Percentiles rank a stretch among this genome's conserved stretches.
phyloP scores from a whole-genome alignment of 2,888 invertebrate genomes.

The Odontocerum albicorne region DNA sequence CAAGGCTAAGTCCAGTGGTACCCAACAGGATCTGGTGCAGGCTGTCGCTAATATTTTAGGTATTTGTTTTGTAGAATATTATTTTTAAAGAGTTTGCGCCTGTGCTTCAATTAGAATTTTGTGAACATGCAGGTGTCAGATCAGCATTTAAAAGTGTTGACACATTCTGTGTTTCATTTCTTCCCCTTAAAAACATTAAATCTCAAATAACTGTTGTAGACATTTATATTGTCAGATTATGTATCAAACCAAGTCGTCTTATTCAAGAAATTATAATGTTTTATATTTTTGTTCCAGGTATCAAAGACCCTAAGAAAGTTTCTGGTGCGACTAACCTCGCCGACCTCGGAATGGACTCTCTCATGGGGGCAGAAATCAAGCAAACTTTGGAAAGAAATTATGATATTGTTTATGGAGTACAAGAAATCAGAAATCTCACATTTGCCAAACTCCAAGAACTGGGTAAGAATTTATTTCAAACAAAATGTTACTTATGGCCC shows the following conservation, averaged over 20 bases:
- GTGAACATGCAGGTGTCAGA: too few relatives aligned
- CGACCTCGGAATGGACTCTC: conserved; percentile 96
- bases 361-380: conserved; percentile 99
- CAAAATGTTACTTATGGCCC: too few relatives aligned
- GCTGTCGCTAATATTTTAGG: conserved; percentile 88
- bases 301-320: conserved; percentile 83
- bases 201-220: too few relatives aligned
- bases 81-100: too few relatives aligned
- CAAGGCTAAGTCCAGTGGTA: conserved; percentile 58
- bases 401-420: conserved; percentile 86
- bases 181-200: too few relatives aligned
- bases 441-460: conserved; percentile 72
- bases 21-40: conserved; percentile 63
- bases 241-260: too few relatives aligned
- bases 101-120: too few relatives aligned
- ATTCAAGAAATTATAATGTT: neutral
- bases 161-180: too few relatives aligned
- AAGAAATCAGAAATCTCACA: conserved; percentile 85
- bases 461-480: too few relatives aligned
- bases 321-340: conserved; percentile 78
- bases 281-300: conserved; percentile 52
- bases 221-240: too few relatives aligned
- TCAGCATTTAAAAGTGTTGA: too few relatives aligned
- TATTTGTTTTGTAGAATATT: too few relatives aligned
- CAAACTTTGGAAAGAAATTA: conserved; percentile 92